Evolutionary conservation across 2,888 invertebrate species (phyloP).

Genomic region (Platycheirus albimanus): DNA sequence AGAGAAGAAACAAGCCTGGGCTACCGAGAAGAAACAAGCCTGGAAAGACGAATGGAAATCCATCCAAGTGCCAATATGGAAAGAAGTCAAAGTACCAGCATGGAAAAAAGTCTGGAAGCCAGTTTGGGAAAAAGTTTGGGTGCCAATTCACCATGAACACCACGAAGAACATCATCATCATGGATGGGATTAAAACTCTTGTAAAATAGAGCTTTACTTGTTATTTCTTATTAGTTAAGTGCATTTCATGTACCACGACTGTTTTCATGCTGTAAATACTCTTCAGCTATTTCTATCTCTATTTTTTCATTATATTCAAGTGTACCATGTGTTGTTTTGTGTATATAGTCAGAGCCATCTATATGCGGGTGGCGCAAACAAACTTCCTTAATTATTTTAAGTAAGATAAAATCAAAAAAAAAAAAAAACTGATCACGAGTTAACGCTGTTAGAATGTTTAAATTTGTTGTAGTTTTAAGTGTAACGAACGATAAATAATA

Average conservation of each 20-base stretch:
- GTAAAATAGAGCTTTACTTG: background rate
- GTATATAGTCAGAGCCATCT: conserved; percentile 71
- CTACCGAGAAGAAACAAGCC: conserved; percentile 88
- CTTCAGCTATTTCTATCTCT: conserved; percentile 39
- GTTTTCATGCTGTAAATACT: conserved; percentile 70
- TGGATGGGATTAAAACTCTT: conserved; percentile 80
- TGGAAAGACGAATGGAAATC: conserved; percentile 88
- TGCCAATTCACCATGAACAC: conserved; percentile 84
- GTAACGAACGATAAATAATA: conserved; percentile 28
- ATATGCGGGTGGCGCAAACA: conserved; percentile 38
- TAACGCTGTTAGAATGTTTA: conserved; percentile 70
- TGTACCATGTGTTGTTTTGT: conserved; percentile 56
- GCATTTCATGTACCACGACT: conserved; percentile 66
- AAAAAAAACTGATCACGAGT: conserved; percentile 39
- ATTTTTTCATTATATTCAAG: conserved; percentile 49
- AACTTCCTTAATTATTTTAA: conserved; percentile 24
- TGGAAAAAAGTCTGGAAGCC: conserved; percentile 93
- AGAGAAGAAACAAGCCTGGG: conserved; percentile 85
- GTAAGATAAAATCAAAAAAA: too few relatives aligned
- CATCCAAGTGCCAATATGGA: conserved; percentile 90
- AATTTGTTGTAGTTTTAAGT: conserved; percentile 65
- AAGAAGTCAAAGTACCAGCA: conserved; percentile 86
- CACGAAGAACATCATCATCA: conserved; percentile 77
- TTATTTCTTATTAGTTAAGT: conserved; percentile 61
- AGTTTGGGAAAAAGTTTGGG: conserved; percentile 93